These are phyloP conservation scores for Limnephilus rhombicus DNA, from an alignment of 2,888 invertebrate genomes.

Conservation along the genomic window DNA sequence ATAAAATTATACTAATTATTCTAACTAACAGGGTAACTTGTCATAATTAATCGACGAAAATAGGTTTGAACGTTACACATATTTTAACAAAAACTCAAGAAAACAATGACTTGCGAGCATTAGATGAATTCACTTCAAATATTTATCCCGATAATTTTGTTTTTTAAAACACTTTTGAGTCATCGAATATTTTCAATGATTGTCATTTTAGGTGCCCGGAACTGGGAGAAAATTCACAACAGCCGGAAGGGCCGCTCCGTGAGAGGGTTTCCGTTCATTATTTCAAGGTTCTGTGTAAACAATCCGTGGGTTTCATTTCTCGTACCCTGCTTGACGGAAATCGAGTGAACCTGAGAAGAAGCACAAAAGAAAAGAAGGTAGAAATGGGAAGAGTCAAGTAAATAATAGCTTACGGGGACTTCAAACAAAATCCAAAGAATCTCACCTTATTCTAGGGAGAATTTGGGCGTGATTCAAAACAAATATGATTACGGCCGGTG, in stretches of 20 bases:
- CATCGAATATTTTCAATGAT: not conserved
- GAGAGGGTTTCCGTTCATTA: constrained; percentile 62
- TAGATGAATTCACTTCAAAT: not conserved
- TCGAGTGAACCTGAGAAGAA: constrained; percentile 59
- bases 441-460: constrained; percentile 40
- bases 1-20: not conserved
- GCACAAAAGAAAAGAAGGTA: constrained; percentile 59
- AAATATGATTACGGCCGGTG: constrained; percentile 62
- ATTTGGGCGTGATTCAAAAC: constrained; percentile 63
- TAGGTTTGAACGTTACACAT: not conserved
- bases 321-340: constrained; percentile 48
- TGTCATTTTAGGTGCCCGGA: constrained; percentile 18
- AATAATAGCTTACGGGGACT: constrained; percentile 62
- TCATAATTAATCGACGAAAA: not conserved
- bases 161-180: not conserved
- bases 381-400: constrained; percentile 61
- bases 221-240: constrained; percentile 40
- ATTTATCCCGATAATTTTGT: not conserved
- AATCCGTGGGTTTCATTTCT: constrained; percentile 51
- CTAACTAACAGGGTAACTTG: not conserved
- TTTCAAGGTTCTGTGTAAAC: constrained; percentile 62
- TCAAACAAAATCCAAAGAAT: constrained; percentile 42
- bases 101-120: not conserved
- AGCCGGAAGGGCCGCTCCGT: constrained; percentile 45
- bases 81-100: not conserved